A percentile compares a stretch with the other conserved stretches of the same genome.
These are phyloP conservation scores for Amniataba percoides DNA, from an alignment of 2,797 vertebrate species.

Conservation along the genomic window DNA sequence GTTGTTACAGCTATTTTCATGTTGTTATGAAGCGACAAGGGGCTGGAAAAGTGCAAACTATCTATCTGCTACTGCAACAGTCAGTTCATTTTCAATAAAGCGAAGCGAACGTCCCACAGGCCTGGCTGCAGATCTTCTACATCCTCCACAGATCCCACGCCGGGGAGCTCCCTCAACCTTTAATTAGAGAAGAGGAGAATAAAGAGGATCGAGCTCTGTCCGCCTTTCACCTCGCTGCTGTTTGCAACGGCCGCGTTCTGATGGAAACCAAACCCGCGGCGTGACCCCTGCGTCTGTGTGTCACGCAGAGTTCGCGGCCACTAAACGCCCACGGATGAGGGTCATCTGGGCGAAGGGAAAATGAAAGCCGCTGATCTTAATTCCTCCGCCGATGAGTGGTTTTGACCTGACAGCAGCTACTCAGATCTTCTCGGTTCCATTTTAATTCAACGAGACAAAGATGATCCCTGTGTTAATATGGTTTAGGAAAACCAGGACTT, in stretches of 20 bases:
- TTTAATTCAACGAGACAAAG: slow-evolving; percentile 74
- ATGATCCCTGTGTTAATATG: slow-evolving; percentile 77
- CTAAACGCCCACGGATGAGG: not conserved
- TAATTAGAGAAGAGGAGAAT: slow-evolving; percentile 47
- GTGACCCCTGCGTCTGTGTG: not conserved
- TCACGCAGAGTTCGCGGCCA: slow-evolving; percentile 17
- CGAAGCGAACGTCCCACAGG: slow-evolving; percentile 13
- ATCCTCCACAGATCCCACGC: slow-evolving; percentile 32
- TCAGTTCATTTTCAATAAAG: slow-evolving; percentile 29
- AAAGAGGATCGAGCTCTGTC: slow-evolving; percentile 25
- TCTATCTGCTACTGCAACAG: slow-evolving; percentile 7
- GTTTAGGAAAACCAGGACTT: slow-evolving; percentile 70
- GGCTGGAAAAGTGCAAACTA: not conserved
- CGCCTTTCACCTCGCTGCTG: not conserved
- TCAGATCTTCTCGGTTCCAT: slow-evolving; percentile 56
- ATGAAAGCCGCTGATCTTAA: slow-evolving; percentile 33
- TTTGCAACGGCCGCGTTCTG: not conserved
- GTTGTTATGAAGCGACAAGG: not conserved
- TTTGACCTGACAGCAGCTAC: slow-evolving; percentile 54
- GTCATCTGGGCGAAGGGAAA: not conserved
- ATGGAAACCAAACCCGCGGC: not conserved
- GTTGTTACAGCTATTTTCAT: not conserved
- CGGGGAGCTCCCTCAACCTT: slow-evolving; percentile 20
- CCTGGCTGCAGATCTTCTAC: slow-evolving; percentile 13
- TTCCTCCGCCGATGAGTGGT: slow-evolving; percentile 42